A percentile compares a stretch with the other conserved stretches of the same genome.
Evolutionary conservation across 2,113 vertebrate species (phyloP).

Genomic region (Corynorhinus townsendii): DNA sequence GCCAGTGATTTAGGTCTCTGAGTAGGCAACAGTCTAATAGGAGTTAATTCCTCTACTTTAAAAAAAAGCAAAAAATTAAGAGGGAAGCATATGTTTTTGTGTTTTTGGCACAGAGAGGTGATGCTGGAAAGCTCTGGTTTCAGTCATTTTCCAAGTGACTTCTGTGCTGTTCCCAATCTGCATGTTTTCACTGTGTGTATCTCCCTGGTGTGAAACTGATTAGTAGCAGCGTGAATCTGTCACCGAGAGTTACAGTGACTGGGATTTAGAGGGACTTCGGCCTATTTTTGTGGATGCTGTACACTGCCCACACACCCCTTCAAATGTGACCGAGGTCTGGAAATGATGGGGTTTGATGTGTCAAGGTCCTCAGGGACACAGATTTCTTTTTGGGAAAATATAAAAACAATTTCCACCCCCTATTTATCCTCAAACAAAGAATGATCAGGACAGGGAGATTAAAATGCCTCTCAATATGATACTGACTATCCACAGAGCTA

Average conservation of each 20-base stretch:
- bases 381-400: conserved; percentile 22
- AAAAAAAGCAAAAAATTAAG: not conserved
- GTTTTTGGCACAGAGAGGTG: conserved; percentile 48
- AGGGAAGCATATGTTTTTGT: conserved; percentile 43
- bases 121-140: conserved; percentile 41
- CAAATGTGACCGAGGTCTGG: not conserved
- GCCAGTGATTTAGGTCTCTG: not conserved
- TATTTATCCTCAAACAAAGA: not conserved
- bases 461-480: not conserved
- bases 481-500: not conserved
- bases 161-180: conserved; percentile 20
- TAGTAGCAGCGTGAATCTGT: conserved; percentile 48
- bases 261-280: not conserved
- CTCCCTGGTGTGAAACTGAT: conserved; percentile 64
- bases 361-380: not conserved
- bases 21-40: not conserved
- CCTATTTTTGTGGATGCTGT: not conserved
- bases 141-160: conserved; percentile 22
- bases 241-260: not conserved
- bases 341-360: not conserved
- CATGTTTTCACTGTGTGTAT: not conserved
- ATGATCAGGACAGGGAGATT: not conserved
- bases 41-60: conserved; percentile 26
- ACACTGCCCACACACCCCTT: not conserved
- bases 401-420: not conserved